Conservation (phyloP, 2,797 vertebrate genomes). For the Trichosurus vulpecula region DNA sequence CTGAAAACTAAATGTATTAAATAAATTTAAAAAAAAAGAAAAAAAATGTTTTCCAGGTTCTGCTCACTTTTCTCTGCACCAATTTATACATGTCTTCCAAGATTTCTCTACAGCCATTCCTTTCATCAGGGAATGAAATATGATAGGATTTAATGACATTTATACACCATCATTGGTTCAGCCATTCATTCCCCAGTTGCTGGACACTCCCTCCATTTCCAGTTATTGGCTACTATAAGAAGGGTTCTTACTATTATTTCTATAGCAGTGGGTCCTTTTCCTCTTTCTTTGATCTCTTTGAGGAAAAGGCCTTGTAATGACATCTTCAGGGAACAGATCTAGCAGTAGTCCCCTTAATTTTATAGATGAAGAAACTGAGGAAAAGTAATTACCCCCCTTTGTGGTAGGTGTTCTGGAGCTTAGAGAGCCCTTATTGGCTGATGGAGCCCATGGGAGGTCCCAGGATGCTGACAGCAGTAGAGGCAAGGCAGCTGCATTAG, state of each 20-base stretch:
- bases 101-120: neutral
- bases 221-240: neutral
- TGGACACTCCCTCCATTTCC: neutral
- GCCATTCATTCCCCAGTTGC: neutral
- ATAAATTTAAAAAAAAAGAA: no score
- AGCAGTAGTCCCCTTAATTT: neutral
- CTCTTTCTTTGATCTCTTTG: neutral
- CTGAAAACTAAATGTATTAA: no score
- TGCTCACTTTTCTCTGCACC: neutral
- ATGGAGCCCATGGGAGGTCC: neutral
- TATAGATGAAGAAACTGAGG: neutral
- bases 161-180: neutral
- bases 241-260: neutral
- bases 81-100: neutral
- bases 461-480: neutral
- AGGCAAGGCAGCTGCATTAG: neutral
- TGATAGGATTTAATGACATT: neutral
- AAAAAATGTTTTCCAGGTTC: no score
- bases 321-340: neutral
- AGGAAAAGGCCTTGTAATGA: neutral
- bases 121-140: neutral
- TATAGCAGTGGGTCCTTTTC: neutral
- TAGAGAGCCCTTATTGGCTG: neutral
- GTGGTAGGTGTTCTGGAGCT: neutral
- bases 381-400: accelerated